Conservation (phyloP, 2,113 vertebrate genomes). For the Osmerus eperlanus region DNA sequence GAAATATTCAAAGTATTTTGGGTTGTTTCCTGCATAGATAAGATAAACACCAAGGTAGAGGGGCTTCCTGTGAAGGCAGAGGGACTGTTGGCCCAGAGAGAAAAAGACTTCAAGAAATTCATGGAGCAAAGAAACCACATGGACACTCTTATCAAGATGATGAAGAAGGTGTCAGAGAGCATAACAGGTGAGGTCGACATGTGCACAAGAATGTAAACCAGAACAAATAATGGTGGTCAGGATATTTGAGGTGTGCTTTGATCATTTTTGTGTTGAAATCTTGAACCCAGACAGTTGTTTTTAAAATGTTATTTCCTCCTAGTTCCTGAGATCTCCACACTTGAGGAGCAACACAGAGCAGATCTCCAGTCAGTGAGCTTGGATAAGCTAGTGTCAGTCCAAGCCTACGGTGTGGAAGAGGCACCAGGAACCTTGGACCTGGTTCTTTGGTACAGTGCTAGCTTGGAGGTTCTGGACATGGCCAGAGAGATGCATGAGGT, state of each 20-base stretch:
- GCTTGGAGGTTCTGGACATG: conserved; percentile 45
- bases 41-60: conserved; percentile 22
- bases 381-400: conserved; percentile 52
- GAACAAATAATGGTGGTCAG: too few species aligned
- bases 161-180: conserved; percentile 61
- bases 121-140: conserved; percentile 40
- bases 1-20: neutral
- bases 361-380: conserved; percentile 45
- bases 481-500: conserved; percentile 58
- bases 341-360: conserved; percentile 53
- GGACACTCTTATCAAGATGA: conserved; percentile 68
- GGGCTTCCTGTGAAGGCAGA: conserved; percentile 26
- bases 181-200: conserved; percentile 54
- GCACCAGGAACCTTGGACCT: neutral
- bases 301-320: neutral
- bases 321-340: conserved; percentile 59
- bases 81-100: conserved; percentile 54
- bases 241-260: too few species aligned
- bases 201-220: neutral
- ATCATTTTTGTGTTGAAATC: too few species aligned
- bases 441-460: conserved; percentile 51
- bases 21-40: conserved; percentile 49
- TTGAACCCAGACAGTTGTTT: neutral
- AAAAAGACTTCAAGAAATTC: conserved; percentile 50
- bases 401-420: conserved; percentile 31